These are phyloP conservation scores for Montipora cactus DNA, from an alignment of 64 coral and sea anemone species.

Conservation along the genomic window DNA sequence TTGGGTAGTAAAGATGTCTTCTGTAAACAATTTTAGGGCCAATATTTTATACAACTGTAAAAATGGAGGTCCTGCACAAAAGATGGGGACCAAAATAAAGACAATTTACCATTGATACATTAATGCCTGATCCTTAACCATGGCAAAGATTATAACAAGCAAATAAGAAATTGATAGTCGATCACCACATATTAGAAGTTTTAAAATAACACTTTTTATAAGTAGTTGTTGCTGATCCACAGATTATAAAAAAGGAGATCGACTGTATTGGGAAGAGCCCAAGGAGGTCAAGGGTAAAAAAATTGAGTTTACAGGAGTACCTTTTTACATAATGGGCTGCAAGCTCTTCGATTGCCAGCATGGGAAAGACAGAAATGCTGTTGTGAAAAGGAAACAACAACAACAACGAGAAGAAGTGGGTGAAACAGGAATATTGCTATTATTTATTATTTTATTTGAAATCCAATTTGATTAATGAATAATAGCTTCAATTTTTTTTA, in stretches of 20 bases:
- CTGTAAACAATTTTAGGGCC: too few species aligned
- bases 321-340: constrained; percentile 57
- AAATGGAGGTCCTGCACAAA: too few species aligned
- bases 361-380: constrained; percentile 74
- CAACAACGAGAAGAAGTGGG: constrained; percentile 38
- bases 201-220: not conserved
- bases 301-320: constrained; percentile 44
- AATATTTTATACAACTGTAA: too few species aligned
- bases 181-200: not conserved
- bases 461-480: too few species aligned
- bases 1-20: too few species aligned
- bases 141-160: too few species aligned
- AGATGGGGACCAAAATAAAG: too few species aligned
- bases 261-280: constrained; percentile 60
- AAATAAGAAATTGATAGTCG: not conserved
- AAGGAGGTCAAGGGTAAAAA: constrained; percentile 36
- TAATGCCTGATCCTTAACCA: too few species aligned
- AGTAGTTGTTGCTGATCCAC: too few species aligned
- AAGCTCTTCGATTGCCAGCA: constrained; percentile 64
- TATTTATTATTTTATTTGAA: too few species aligned
- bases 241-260: constrained; percentile 49
- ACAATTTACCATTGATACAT: too few species aligned
- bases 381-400: constrained; percentile 48
- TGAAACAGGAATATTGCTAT: not conserved
- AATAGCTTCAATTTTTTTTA: too few species aligned